Evolutionary conservation across 2,797 vertebrate genomes (phyloP).

Genomic region (Aselliscus stoliczkanus): DNA sequence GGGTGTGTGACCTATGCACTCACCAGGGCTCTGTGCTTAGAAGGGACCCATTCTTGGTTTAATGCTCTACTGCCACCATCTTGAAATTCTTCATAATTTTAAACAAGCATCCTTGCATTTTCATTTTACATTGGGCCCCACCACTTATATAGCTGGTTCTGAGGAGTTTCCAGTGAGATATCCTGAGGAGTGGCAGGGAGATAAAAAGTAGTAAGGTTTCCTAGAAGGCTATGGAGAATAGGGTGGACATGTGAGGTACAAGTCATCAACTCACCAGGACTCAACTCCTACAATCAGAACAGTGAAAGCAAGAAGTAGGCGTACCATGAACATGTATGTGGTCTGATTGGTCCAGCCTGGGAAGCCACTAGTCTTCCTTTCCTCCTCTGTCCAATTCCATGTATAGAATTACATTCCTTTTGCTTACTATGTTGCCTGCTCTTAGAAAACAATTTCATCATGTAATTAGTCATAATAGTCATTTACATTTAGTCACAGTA

Average conservation of each 20-base stretch:
- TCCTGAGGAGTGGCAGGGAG: neutral
- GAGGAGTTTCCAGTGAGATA: neutral
- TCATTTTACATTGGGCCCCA: neutral
- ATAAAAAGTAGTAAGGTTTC: neutral
- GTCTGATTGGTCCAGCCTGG: neutral
- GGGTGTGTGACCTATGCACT: neutral
- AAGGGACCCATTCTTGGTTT: neutral
- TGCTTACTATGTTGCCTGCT: neutral
- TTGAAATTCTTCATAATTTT: neutral
- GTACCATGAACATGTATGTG: neutral
- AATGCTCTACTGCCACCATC: neutral
- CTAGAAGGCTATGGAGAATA: neutral
- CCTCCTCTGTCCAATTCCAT: neutral
- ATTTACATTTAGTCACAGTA: neutral
- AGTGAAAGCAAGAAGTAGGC: neutral
- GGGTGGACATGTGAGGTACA: neutral
- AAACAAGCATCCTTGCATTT: neutral
- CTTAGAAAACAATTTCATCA: neutral
- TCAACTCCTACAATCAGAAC: neutral
- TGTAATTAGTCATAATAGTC: neutral
- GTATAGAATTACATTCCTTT: neutral
- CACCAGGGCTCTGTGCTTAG: neutral
- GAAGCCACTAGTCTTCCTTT: neutral
- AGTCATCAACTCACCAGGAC: neutral
- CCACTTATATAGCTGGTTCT: neutral